Evolutionary conservation across 1,140 invertebrate genomes (phyloP).

Genomic region (Drosophila parabipectinata): DNA sequence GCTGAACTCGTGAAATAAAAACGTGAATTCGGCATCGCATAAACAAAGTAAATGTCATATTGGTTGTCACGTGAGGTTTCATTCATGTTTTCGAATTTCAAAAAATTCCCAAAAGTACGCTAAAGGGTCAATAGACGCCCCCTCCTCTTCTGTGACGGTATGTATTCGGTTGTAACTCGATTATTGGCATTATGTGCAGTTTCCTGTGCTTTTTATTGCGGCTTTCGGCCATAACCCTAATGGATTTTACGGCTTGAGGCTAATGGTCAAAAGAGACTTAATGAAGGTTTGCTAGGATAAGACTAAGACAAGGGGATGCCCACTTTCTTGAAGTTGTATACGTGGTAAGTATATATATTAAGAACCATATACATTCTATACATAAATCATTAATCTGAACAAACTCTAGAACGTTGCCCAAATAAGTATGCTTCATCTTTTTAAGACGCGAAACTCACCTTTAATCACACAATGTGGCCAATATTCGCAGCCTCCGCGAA

Average conservation of each 20-base stretch:
- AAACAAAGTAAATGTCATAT: too few relatives aligned
- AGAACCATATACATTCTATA: too few relatives aligned
- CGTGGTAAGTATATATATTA: too few relatives aligned
- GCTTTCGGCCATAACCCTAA: constrained; percentile 14
- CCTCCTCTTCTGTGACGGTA: constrained; percentile 3
- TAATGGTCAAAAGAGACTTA: constrained; percentile 35
- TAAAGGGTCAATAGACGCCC: constrained; percentile 44
- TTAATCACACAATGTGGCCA: constrained; percentile 60
- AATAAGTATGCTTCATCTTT: constrained; percentile 28
- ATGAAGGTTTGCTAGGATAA: constrained; percentile 52
- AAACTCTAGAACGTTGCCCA: neutral
- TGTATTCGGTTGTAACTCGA: constrained; percentile 46
- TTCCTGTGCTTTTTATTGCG: constrained; percentile 46
- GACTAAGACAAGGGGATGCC: constrained; percentile 17
- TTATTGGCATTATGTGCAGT: constrained; percentile 75
- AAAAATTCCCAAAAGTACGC: neutral
- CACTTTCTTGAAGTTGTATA: too few relatives aligned
- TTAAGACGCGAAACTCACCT: constrained; percentile 31
- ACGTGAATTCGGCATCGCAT: too few relatives aligned
- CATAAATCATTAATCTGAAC: too few relatives aligned
- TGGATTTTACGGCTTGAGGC: neutral
- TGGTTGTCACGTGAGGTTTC: neutral
- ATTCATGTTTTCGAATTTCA: constrained; percentile 20
- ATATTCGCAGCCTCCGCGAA: constrained; percentile 12
- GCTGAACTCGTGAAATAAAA: too few relatives aligned